Evolutionary conservation across 2,113 vertebrate species (phyloP), one percentile per base, ranked within the genome.

Genomic region (Toxotes jaculatrix): DNA sequence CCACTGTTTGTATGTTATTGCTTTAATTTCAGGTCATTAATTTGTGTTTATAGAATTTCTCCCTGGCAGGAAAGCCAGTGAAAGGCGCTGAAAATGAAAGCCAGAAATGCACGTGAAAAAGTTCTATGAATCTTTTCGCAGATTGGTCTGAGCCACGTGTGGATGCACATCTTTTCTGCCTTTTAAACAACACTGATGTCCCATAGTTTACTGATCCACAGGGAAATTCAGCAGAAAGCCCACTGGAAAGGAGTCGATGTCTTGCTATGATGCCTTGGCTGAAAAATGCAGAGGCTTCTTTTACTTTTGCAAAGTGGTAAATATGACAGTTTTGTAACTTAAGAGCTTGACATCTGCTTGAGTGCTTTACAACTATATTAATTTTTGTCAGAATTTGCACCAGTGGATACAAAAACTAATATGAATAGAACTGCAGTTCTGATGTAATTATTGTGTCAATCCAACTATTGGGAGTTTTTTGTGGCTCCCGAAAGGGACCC

Each of bases 31-130:
- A 82, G 62, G 34, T 71, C 49, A 6, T 10, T 36, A 13, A 80
- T 83, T 84, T 67, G 83, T 59, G 90, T 80, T 61, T 64, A 79
- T 85, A 40, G 68, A 34, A 69, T 75, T 80, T 84, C 43, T 84
- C 42, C 59, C 63, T 77, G 51, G 56, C 69, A 75, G 55, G 72
- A 73, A 82, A 71, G 74, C 51, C 11, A 56, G 32, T 31, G 31
- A 64, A 56, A 64, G 40, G 40, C 51, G 17, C 16, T 56, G 16
- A 51, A 75, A 40, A 8, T 40, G 8, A 40, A 5, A 40, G 38
- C 38, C 38, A 40, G 38, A 40, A 2, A 40, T 38, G 36, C 38
- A 40, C 38, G 27, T 27, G 27, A 27, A 27, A 27, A 27, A 1
- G 27, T 27, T 27, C 27, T 27, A 27, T 27, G 27, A 27, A 27